Evolutionary conservation across 2,888 invertebrate genomes (phyloP).

Genomic region (Papilio elwesi): DNA sequence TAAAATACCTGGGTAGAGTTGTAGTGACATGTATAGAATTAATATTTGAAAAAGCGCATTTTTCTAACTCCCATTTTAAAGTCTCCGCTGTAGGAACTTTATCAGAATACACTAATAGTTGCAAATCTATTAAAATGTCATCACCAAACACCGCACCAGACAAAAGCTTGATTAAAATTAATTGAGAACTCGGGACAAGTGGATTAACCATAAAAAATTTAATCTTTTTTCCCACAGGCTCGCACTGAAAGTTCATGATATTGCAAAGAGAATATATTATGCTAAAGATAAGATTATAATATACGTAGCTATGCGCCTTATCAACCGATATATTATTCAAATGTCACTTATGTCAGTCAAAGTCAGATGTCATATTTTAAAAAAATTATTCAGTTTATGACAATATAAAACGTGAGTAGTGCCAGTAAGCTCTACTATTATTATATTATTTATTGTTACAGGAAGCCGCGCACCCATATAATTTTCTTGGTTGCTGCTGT

Average conservation of each 20-base stretch:
- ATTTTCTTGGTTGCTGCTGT: too few relatives aligned
- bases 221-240: constrained; percentile 53
- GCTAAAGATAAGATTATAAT: not conserved
- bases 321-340: not conserved
- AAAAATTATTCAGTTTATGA: too few relatives aligned
- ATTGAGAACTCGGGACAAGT: constrained; percentile 57
- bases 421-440: too few relatives aligned
- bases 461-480: too few relatives aligned
- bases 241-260: constrained; percentile 66
- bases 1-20: constrained; percentile 66
- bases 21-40: constrained; percentile 62
- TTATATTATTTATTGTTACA: too few relatives aligned
- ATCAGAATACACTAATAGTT: constrained; percentile 66
- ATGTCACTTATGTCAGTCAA: constrained; percentile 7
- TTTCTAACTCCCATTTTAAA: constrained; percentile 59
- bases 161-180: constrained; percentile 65
- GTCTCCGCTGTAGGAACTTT: constrained; percentile 58
- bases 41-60: constrained; percentile 63
- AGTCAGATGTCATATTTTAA: not conserved
- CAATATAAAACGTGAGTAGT: too few relatives aligned
- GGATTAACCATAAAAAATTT: constrained; percentile 69
- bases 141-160: constrained; percentile 66
- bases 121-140: constrained; percentile 62
- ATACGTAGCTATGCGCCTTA: not conserved
- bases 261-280: not conserved